Evolutionary conservation across 2,888 invertebrate species (phyloP).

Genomic region (Drosophila heteroneura): DNA sequence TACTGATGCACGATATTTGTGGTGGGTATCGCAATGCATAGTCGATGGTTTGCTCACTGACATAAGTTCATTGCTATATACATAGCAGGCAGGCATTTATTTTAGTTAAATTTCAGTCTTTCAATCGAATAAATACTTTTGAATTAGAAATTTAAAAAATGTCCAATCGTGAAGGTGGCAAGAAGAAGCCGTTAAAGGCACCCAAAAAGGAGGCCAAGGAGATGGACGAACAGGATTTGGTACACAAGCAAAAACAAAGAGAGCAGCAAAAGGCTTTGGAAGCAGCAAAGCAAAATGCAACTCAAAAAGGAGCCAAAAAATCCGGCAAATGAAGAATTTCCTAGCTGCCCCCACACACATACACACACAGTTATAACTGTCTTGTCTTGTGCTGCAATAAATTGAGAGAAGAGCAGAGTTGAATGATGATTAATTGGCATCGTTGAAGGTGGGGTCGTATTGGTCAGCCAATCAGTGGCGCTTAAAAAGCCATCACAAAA

Average conservation of each 20-base stretch:
- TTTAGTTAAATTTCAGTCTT: not conserved
- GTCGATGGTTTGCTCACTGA: conserved; percentile 4
- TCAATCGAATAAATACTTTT: not conserved
- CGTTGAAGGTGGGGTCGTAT: conserved; percentile 2
- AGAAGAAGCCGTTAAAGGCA: conserved; percentile 96
- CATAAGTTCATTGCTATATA: conserved; percentile 6
- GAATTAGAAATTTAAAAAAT: conserved; percentile 85
- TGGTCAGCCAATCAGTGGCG: conserved; percentile 46
- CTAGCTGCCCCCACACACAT: not conserved
- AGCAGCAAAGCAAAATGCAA: conserved; percentile 91
- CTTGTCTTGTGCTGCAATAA: conserved; percentile 41
- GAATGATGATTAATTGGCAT: conserved; percentile 57
- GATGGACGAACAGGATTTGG: conserved; percentile 91
- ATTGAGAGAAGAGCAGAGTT: conserved; percentile 40
- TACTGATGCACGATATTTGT: conserved; percentile 3
- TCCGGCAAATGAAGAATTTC: conserved; percentile 1
- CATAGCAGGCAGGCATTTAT: not conserved
- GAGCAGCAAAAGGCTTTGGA: conserved; percentile 95
- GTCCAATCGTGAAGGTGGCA: conserved; percentile 96
- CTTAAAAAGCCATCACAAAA: conserved; percentile 73
- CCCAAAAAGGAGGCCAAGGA: conserved; percentile 92
- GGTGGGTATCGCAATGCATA: not conserved
- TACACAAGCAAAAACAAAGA: conserved; percentile 94
- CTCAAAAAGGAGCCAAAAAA: conserved; percentile 26
- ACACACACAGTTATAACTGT: conserved; percentile 1